Conservation (phyloP, 2,113 vertebrate genomes). For the Lonchura striata region DNA sequence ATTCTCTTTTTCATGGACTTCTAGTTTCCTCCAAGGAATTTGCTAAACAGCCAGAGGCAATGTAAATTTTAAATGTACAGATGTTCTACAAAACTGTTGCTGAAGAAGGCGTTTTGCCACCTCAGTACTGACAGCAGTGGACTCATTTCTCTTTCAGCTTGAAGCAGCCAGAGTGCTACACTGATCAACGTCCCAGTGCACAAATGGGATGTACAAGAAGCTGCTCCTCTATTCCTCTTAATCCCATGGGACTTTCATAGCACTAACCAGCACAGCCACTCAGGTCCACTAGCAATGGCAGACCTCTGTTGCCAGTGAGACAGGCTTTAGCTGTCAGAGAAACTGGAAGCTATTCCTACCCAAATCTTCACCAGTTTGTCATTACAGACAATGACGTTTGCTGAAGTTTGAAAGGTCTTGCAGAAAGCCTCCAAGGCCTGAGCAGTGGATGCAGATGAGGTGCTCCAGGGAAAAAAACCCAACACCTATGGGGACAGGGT, state of each 20-base stretch:
- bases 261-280: neutral
- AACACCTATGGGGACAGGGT: neutral
- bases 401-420: neutral
- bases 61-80: neutral
- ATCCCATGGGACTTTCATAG: neutral
- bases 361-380: neutral
- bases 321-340: neutral
- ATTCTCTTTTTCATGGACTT: neutral
- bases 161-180: neutral
- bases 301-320: neutral
- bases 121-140: neutral
- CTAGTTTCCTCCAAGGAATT: neutral
- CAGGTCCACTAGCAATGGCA: neutral
- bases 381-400: neutral
- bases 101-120: neutral
- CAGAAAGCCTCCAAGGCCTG: neutral
- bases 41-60: neutral
- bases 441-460: neutral
- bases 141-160: neutral
- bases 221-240: neutral
- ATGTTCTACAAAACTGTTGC: neutral
- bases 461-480: neutral
- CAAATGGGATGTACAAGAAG: neutral
- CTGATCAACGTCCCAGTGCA: accelerated
- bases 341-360: neutral